phyloP scores from a whole-genome alignment of 1,140 invertebrate species.

The Hypothenemus hampei region DNA sequence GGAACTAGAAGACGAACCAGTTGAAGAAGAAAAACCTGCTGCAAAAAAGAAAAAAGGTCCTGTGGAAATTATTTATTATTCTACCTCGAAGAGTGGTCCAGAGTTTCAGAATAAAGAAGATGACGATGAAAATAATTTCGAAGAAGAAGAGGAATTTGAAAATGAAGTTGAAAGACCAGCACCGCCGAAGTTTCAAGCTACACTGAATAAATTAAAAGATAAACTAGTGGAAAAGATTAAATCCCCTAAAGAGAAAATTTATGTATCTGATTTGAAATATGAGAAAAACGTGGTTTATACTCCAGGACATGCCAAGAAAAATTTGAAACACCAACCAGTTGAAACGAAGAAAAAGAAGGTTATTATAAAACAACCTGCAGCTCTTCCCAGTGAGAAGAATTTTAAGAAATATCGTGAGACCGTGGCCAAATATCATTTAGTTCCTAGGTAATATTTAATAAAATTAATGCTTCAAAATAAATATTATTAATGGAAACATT shows the following conservation, averaged over 20 bases:
- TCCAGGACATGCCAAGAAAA: conserved; percentile 3
- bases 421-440: neutral
- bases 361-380: neutral
- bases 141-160: neutral
- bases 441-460: no score
- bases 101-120: neutral
- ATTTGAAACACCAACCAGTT: neutral
- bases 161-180: conserved; percentile 5
- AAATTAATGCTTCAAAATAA: no score
- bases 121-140: neutral
- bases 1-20: neutral
- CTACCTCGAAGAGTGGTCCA: no score
- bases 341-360: neutral
- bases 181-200: conserved; percentile 12
- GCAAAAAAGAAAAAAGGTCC: no score
- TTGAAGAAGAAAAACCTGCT: neutral
- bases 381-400: neutral
- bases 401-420: neutral
- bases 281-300: conserved; percentile 3
- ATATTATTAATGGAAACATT: no score
- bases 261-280: conserved; percentile 9
- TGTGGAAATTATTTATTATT: no score
- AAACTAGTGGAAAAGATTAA: neutral
- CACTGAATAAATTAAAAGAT: conserved; percentile 2
- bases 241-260: conserved; percentile 1